Evolutionary conservation across 2,888 invertebrate genomes (phyloP).

Genomic region (Bursaphelenchus okinawaensis): DNA sequence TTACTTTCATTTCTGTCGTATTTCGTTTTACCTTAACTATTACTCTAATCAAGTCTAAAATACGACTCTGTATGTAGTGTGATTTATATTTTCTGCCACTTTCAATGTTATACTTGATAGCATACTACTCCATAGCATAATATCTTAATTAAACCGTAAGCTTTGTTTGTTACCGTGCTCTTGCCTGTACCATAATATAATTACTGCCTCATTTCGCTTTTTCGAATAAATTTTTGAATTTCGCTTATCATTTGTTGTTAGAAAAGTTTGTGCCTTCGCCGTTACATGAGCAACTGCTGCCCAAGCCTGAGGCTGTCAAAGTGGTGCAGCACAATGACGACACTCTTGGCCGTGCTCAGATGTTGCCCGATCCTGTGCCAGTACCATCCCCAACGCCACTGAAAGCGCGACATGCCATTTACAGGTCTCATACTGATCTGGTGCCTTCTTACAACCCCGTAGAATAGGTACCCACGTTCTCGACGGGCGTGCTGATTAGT

Average conservation of each 20-base stretch:
- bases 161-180: background rate
- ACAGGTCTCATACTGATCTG: constrained; percentile 55
- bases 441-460: constrained; percentile 55
- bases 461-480: constrained; percentile 26
- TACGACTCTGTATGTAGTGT: too few relatives aligned
- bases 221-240: constrained; percentile 5
- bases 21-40: too few relatives aligned
- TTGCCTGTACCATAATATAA: constrained; percentile 6
- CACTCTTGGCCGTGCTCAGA: constrained; percentile 42
- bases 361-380: constrained; percentile 37
- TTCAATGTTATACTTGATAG: background rate
- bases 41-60: too few relatives aligned
- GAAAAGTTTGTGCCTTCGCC: constrained; percentile 56
- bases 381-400: constrained; percentile 38
- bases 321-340: constrained; percentile 40
- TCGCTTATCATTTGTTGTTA: constrained; percentile 17
- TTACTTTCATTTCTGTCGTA: background rate
- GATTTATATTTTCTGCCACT: too few relatives aligned
- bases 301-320: constrained; percentile 42
- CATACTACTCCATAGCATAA: background rate
- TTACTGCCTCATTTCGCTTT: constrained; percentile 1
- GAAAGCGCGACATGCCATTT: constrained; percentile 54
- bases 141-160: background rate
- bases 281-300: constrained; percentile 46
- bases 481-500: constrained; percentile 8